Evolutionary conservation across 2,888 invertebrate genomes (phyloP), one percentile per base, ranked within the genome.

Genomic region (Drosophila pseudotakahashii): DNA sequence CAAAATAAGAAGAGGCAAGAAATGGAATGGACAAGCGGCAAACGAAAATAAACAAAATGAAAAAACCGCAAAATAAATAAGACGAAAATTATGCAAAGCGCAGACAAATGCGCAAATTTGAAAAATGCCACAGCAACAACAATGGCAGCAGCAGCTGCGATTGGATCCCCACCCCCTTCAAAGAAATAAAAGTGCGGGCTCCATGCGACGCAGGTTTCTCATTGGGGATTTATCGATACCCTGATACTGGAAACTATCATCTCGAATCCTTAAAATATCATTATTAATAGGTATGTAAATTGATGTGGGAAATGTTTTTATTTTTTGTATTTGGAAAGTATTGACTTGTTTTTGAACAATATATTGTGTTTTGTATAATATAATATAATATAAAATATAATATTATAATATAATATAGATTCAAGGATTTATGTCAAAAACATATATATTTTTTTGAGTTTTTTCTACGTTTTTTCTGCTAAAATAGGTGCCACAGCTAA

Each of bases 81-180:
- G 80, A 53, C 62, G 61, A 68, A 74, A 87, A 87, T 84, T 81
- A 84, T 82, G 88, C 81, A 82, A 82, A 82, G 75, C 79, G 66
- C 77, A 84, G 79, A 79, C 83, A 85, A 87, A 79, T 81, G 79
- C 78, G 78, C 82, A 81, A 83, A 88, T 83, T 88, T 81, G 68
- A 85, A 78, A 88, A 81, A 83, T 85, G 88, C 79, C 86, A 82
- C 62, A 68, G 61, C 70, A 66, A 73, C 73, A 77, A 71, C 77
- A 68, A 80, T 67, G 55, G 42, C 48, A 54, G 11, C 48, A 51
- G n/a, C 79, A 79, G 78, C 87, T 74, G 73, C 72, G 48, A 16
- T 75, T 64, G 53, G 7, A 36, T 48, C 41, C 41, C 11, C n/a
- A 4, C n/a, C 9, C 45, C 23, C 13, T 6, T 5, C 23, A n/a